Evolutionary conservation across 2,113 vertebrate genomes (phyloP).

Genomic region (Edolisoma coerulescens): DNA sequence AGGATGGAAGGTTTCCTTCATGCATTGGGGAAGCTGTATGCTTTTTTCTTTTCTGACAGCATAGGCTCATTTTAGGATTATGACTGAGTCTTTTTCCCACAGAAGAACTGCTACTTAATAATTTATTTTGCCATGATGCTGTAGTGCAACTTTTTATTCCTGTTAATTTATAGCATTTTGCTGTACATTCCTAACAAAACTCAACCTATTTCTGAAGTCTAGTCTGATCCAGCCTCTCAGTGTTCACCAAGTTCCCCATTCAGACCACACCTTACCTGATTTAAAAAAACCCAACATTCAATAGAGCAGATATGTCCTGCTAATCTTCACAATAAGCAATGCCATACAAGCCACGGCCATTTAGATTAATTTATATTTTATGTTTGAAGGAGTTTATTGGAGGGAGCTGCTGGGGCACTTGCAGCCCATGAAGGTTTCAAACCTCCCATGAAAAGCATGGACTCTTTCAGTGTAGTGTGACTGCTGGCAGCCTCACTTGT

Average conservation of each 20-base stretch:
- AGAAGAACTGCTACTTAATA: neutral
- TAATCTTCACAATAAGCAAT: neutral
- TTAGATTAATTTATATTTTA: neutral
- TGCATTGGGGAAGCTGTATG: neutral
- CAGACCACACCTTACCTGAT: neutral
- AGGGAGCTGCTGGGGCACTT: neutral
- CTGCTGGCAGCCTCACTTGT: neutral
- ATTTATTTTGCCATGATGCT: neutral
- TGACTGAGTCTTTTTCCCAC: neutral
- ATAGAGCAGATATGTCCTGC: neutral
- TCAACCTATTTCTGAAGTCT: neutral
- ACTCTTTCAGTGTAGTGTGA: neutral
- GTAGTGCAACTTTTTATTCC: neutral
- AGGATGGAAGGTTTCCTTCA: neutral
- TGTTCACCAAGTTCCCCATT: neutral
- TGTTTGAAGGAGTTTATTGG: neutral
- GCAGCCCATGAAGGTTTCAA: neutral
- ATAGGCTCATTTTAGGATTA: neutral
- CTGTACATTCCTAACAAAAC: neutral
- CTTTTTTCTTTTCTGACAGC: neutral
- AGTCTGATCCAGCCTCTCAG: neutral
- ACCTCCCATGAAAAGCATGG: neutral
- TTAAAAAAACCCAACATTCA: neutral
- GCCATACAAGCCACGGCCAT: neutral
- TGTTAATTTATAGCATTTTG: neutral